phyloP scores from a whole-genome alignment of 2,888 invertebrate species.

The Cantharis rufa region DNA sequence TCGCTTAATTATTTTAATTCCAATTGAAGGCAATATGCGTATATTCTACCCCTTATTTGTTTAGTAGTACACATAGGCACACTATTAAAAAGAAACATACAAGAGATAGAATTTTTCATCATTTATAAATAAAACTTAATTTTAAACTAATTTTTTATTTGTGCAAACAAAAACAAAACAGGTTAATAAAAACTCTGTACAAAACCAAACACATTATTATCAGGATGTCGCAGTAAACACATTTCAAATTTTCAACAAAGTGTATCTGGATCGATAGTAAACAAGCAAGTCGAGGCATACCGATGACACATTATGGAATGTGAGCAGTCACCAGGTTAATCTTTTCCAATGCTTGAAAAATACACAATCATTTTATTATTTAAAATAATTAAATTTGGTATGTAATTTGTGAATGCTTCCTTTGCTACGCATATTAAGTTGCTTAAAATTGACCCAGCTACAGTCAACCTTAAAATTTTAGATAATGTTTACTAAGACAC shows the following conservation, averaged over 20 bases:
- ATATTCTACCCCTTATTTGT: constrained; percentile 46
- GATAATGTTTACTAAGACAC: not conserved
- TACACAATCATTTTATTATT: no score
- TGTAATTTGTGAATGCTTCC: no score
- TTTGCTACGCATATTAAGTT: not conserved
- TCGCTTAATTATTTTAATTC: not conserved
- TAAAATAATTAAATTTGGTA: no score
- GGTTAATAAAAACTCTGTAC: constrained; percentile 7
- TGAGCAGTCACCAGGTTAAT: no score
- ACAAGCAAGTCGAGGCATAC: not conserved
- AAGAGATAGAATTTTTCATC: constrained; percentile 15
- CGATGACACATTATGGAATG: no score
- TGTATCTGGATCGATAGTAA: not conserved
- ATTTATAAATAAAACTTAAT: not conserved
- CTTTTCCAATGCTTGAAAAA: no score
- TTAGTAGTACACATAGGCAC: constrained; percentile 39
- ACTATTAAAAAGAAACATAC: constrained; percentile 28
- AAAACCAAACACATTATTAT: constrained; percentile 6
- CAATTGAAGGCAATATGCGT: constrained; percentile 38
- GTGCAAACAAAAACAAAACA: constrained; percentile 10
- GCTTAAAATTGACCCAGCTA: not conserved
- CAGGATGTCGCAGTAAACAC: not conserved
- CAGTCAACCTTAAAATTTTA: not conserved
- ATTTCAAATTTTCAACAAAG: not conserved
- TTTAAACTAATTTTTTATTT: not conserved